These are phyloP conservation scores for Aphis craccivora DNA, from an alignment of 1,140 invertebrate species.

Conservation along the genomic window DNA sequence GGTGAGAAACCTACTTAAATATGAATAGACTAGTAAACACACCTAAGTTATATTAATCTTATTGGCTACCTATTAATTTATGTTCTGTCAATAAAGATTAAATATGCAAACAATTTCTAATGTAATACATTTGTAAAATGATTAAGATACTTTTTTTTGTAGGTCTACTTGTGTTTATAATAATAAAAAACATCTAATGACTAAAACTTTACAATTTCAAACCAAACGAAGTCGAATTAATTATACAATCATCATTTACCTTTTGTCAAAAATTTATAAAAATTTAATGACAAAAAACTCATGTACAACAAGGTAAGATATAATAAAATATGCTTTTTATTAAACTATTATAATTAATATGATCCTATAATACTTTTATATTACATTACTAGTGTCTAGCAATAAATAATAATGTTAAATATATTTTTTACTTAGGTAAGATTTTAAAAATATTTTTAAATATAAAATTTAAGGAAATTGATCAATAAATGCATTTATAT, in stretches of 20 bases:
- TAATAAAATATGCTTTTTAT: too few species aligned
- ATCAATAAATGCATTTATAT: too few species aligned
- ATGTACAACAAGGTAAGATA: slow-evolving; percentile 57
- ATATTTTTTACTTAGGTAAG: too few species aligned
- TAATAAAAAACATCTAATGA: neutral
- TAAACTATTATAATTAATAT: too few species aligned
- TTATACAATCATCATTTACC: slow-evolving; percentile 58
- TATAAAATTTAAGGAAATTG: too few species aligned
- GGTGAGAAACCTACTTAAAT: neutral
- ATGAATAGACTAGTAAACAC: too few species aligned
- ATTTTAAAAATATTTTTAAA: too few species aligned
- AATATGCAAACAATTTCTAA: neutral
- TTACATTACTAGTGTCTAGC: too few species aligned
- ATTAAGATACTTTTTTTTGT: neutral
- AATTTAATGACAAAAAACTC: slow-evolving; percentile 51
- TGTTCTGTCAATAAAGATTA: too few species aligned
- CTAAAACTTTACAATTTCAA: slow-evolving; percentile 37
- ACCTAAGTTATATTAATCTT: neutral
- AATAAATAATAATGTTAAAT: too few species aligned
- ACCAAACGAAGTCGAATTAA: slow-evolving; percentile 49
- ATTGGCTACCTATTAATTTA: neutral
- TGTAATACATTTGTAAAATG: neutral
- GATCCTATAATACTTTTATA: too few species aligned
- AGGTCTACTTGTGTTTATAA: neutral
- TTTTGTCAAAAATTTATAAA: slow-evolving; percentile 59